Conservation (phyloP, 2,113 vertebrate species). For the Alouatta palliata region DNA sequence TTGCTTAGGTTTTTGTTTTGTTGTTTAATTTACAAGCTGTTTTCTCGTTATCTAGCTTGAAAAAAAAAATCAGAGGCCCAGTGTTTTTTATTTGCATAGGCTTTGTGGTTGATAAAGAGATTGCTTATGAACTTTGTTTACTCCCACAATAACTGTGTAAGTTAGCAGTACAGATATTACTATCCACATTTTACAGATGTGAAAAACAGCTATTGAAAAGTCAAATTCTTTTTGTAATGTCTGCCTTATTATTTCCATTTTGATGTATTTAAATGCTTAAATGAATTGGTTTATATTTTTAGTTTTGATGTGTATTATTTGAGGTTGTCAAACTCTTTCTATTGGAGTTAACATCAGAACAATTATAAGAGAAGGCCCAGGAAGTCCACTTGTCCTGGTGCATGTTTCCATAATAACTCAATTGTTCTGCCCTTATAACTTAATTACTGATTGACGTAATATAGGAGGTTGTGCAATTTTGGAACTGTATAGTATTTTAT, state of each 20-base stretch:
- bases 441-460: neutral
- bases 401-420: neutral
- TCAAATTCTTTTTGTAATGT: neutral
- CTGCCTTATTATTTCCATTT: neutral
- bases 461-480: neutral
- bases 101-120: neutral
- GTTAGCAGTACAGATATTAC: neutral
- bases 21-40: neutral
- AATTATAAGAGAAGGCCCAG: neutral
- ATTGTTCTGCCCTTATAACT: neutral
- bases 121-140: neutral
- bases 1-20: neutral
- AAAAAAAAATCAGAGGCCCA: neutral
- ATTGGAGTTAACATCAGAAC: neutral
- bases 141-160: neutral
- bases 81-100: neutral
- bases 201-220: neutral
- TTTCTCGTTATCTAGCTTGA: neutral
- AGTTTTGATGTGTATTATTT: neutral
- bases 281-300: neutral
- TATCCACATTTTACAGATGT: neutral
- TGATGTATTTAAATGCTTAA: neutral
- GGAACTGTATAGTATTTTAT: neutral
- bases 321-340: neutral
- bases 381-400: neutral